Conservation (phyloP, 2,888 invertebrate species). For the Lithophane socia region DNA sequence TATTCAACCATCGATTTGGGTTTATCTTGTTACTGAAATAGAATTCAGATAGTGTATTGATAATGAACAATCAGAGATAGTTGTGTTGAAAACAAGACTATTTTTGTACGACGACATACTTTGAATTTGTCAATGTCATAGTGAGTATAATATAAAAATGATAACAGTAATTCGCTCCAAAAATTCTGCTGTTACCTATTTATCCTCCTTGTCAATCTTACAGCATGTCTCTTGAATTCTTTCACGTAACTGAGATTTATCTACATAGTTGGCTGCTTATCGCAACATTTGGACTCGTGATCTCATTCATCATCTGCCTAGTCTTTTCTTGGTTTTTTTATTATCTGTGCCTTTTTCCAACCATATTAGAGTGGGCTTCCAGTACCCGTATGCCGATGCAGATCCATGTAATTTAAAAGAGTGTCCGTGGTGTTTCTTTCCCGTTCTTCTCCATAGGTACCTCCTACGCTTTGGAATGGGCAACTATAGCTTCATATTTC, state of each 20-base stretch:
- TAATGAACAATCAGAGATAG: constrained; percentile 45
- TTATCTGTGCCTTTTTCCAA: not conserved
- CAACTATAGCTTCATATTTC: no score
- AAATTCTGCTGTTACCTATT: not conserved
- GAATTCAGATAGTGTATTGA: constrained; percentile 39
- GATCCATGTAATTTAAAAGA: no score
- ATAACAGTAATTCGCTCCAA: not conserved
- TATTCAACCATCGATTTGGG: constrained; percentile 24
- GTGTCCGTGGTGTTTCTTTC: no score
- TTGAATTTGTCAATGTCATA: constrained; percentile 12
- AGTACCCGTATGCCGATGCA: no score
- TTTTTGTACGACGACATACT: not conserved
- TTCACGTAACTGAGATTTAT: not conserved
- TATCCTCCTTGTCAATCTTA: constrained; percentile 14
- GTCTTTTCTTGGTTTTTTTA: not conserved
- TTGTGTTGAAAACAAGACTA: constrained; percentile 21
- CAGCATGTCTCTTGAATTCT: not conserved
- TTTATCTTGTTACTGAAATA: constrained; percentile 55
- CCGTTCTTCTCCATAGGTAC: no score
- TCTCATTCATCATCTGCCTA: not conserved
- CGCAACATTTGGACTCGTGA: not conserved
- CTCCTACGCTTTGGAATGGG: no score
- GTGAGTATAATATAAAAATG: not conserved
- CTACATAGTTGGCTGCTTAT: not conserved
- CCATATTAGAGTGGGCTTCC: not conserved